Evolutionary conservation across 2,797 vertebrate species (phyloP), one percentile per base, ranked within the genome.

Genomic region (Sebastes steindachneri): DNA sequence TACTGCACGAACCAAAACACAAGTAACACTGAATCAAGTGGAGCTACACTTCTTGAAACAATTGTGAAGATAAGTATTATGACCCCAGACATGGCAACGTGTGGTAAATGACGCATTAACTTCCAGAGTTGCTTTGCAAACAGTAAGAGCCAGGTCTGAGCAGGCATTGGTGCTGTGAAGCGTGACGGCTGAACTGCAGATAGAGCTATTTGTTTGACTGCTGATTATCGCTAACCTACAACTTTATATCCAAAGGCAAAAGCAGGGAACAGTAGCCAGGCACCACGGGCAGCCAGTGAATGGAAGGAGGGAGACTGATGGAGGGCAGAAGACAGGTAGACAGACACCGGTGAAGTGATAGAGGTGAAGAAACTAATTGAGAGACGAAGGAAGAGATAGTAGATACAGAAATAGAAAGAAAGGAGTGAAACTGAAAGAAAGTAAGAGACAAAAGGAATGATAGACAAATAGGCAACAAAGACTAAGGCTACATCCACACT

Each of bases 121-220:
- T 35, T 75, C 70, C 7, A 69, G 73, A 3, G 25, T 23, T n/a
- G 19, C 55, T 73, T 45, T 78, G 41, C 55, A 84, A 77, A 71
- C 41, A 70, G 9, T 51, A 2, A 28, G 66, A 66, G 60, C 45
- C 74, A 73, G 63, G 71, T 75, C 64, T 76, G 58, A 84, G 60
- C 74, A 73, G 71, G 76, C 37, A 3, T 7, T 33, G 53, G 64
- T 79, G 62, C 75, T 53, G 54, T 23, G 75, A 83, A 59, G 73
- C 25, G 11, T 75, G 68, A 83, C 78, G 7, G 67, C 62, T 37
- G n/a, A 51, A 63, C 29, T 59, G 9, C 9, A 86, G 77, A 83
- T 73, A 80, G 57, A 66, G 57, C 9, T 73, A 59, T 90, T 89
- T 88, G 83, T 77, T 82, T 74, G 84, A 72, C 68, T 79, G 59